Percentiles rank a stretch among this genome's conserved stretches.
Conservation (phyloP, 2,888 invertebrate species). For the Anticlea derivata region DNA sequence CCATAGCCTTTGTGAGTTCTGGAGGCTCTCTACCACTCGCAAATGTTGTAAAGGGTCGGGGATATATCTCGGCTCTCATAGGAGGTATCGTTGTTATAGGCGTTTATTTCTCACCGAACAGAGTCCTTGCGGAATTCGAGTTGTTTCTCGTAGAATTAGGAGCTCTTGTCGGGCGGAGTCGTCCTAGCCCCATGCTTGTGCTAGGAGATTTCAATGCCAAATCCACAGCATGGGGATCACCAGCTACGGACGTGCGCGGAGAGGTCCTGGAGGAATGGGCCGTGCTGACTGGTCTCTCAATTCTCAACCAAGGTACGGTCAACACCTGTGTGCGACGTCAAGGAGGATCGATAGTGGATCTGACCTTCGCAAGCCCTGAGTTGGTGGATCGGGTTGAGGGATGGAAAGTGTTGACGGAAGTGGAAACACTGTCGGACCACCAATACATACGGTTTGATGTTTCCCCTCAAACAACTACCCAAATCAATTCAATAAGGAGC, state of each 20-base stretch:
- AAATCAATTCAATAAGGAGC: too few species aligned
- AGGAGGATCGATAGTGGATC: slow-evolving; percentile 1
- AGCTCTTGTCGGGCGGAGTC: background rate
- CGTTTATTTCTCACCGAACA: background rate
- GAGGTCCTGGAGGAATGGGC: background rate
- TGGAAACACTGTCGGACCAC: background rate
- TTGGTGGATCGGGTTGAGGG: background rate
- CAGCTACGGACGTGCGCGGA: background rate
- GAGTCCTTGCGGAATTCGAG: background rate
- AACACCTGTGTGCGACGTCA: background rate
- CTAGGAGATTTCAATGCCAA: too few species aligned
- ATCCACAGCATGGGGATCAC: background rate
- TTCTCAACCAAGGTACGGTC: background rate
- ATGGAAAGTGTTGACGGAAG: background rate
- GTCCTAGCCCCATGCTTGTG: background rate
- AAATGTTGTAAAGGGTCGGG: background rate
- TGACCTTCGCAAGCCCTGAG: background rate
- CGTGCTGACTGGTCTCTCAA: background rate
- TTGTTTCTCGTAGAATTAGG: background rate
- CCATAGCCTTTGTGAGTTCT: background rate
- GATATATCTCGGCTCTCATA: background rate
- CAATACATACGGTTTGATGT: background rate
- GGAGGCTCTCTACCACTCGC: background rate
- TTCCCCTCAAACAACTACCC: too few species aligned
- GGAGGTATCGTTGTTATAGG: background rate